Conservation (phyloP, 2,888 invertebrate species). For the Dorcus parallelipipedus region DNA sequence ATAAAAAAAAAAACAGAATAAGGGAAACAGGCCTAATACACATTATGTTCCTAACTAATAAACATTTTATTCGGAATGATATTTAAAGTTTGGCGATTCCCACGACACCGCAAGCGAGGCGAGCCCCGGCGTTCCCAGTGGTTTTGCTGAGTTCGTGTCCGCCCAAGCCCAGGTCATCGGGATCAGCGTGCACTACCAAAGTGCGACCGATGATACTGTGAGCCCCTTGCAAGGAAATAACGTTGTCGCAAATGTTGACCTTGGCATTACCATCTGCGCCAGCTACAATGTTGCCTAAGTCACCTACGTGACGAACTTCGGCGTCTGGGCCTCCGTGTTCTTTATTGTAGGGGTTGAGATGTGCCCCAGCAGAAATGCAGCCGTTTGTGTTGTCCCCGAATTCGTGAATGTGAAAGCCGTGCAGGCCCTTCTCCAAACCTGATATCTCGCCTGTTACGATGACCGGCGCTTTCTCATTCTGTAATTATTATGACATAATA, state of each 20-base stretch:
- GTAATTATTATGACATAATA: constrained; percentile 1
- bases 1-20: constrained; percentile 6
- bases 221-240: constrained; percentile 65
- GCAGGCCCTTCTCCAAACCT: constrained; percentile 74
- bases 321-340: constrained; percentile 82
- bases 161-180: constrained; percentile 90
- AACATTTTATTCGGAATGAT: constrained; percentile 27
- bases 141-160: constrained; percentile 89
- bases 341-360: constrained; percentile 81
- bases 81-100: constrained; percentile 60
- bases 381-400: constrained; percentile 95
- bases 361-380: constrained; percentile 91
- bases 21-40: neutral
- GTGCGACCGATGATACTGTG: constrained; percentile 82
- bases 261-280: constrained; percentile 62
- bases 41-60: neutral
- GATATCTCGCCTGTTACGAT: constrained; percentile 77
- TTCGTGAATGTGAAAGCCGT: constrained; percentile 94
- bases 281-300: constrained; percentile 81
- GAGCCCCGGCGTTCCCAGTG: constrained; percentile 92
- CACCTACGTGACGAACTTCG: constrained; percentile 78
- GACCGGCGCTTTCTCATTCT: constrained; percentile 63
- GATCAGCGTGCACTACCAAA: constrained; percentile 87
- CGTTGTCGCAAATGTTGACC: constrained; percentile 60
- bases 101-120: constrained; percentile 86